Evolutionary conservation across 2,797 vertebrate genomes (phyloP).

Genomic region (Premnoplex brunnescens): DNA sequence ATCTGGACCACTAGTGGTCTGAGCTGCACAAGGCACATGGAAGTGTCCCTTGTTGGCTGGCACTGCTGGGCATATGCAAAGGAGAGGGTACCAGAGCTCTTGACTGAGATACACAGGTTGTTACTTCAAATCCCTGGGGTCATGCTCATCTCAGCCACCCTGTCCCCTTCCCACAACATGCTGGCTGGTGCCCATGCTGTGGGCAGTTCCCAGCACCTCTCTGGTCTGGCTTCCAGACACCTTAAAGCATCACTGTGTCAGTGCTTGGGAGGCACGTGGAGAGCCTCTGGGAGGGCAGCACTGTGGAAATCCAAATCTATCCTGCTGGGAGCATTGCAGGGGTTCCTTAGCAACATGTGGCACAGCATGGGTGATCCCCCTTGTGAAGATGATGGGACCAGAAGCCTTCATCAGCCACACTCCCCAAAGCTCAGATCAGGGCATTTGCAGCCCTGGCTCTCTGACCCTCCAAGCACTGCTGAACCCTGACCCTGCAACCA

Average conservation of each 20-base stretch:
- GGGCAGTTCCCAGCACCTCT: background rate
- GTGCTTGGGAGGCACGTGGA: background rate
- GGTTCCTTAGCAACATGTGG: background rate
- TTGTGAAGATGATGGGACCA: background rate
- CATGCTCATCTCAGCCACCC: fast-evolving
- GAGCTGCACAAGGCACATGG: fast-evolving
- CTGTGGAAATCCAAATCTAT: background rate
- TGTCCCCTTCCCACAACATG: fast-evolving
- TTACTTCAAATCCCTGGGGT: background rate
- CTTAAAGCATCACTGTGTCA: background rate
- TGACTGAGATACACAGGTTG: background rate
- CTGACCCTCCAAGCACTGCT: background rate
- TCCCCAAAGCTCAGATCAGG: background rate
- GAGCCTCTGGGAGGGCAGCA: background rate
- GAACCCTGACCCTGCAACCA: background rate
- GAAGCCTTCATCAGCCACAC: fast-evolving
- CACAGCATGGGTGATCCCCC: background rate
- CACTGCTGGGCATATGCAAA: fast-evolving
- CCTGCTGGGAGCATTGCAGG: background rate
- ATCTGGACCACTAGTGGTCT: background rate
- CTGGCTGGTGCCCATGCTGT: fast-evolving
- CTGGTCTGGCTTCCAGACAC: no score
- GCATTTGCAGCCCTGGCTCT: background rate
- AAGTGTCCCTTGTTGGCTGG: background rate
- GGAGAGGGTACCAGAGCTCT: background rate